Percentiles rank a stretch among this genome's conserved stretches.
Evolutionary conservation across 2,113 vertebrate genomes (phyloP).

Genomic region (Ammospiza nelsoni): DNA sequence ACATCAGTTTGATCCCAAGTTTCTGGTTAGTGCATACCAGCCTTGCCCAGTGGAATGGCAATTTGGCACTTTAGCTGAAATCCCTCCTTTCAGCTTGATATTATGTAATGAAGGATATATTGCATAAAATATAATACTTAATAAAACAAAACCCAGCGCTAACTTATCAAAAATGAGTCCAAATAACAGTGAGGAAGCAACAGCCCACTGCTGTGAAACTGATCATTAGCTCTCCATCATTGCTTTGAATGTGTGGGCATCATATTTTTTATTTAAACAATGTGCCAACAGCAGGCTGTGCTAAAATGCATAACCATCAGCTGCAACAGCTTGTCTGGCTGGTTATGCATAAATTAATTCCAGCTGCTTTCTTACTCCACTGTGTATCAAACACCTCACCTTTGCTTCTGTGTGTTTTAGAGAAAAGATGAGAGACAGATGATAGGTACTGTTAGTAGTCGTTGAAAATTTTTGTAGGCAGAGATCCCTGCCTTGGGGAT

Average conservation of each 20-base stretch:
- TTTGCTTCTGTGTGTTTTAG: conserved; percentile 2
- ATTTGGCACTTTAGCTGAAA: background rate
- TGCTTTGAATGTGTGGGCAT: background rate
- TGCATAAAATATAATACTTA: background rate
- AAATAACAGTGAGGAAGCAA: conserved; percentile 1
- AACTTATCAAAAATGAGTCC: background rate
- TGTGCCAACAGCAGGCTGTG: conserved; percentile 1
- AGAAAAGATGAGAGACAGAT: background rate
- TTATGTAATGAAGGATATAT: background rate
- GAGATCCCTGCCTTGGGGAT: background rate
- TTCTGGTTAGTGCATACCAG: background rate
- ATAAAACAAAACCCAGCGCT: background rate
- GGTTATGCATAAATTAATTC: conserved; percentile 19
- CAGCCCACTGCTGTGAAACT: background rate
- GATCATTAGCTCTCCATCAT: background rate
- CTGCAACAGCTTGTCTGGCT: conserved; percentile 18
- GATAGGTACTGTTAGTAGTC: background rate
- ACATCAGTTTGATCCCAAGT: background rate
- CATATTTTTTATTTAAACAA: conserved; percentile 14
- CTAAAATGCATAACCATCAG: background rate
- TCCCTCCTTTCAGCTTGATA: background rate
- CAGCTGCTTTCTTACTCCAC: background rate
- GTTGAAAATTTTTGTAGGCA: background rate
- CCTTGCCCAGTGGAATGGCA: background rate
- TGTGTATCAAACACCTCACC: background rate